These are phyloP conservation scores for Neomorphus geoffroyi DNA, from an alignment of 2,797 vertebrate genomes.

Conservation along the genomic window DNA sequence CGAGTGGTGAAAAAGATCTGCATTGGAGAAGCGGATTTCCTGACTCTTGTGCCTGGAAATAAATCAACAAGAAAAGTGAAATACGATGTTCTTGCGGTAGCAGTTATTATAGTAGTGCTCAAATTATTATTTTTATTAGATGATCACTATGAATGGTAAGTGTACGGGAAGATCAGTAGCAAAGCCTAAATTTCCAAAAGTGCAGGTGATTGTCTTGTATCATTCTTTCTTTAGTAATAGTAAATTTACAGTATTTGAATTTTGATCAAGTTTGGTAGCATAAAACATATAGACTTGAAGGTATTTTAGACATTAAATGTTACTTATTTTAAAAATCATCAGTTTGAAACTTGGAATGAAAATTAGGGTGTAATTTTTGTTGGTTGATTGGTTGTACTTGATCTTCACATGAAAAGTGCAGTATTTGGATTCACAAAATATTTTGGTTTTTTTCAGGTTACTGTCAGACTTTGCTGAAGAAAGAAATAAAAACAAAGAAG, in stretches of 20 bases:
- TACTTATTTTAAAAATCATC: not conserved
- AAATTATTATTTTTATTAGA: conserved; percentile 90
- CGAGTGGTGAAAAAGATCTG: conserved; percentile 75
- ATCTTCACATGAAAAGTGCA: not conserved
- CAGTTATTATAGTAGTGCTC: conserved; percentile 85
- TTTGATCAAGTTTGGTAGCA: not conserved
- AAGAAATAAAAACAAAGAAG: conserved; percentile 71
- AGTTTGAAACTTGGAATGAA: not conserved
- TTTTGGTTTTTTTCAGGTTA: conserved; percentile 63
- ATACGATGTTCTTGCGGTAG: conserved; percentile 86
- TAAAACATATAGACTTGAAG: not conserved
- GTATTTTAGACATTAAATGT: not conserved
- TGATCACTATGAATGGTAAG: conserved; percentile 88
- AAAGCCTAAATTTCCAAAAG: not conserved
- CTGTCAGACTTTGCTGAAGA: conserved; percentile 69
- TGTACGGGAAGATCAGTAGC: not conserved
- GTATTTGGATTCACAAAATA: not conserved
- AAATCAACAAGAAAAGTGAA: conserved; percentile 65
- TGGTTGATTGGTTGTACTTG: not conserved
- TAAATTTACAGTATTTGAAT: not conserved
- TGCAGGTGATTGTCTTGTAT: not conserved
- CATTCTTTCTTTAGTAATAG: not conserved
- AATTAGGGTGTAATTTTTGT: not conserved
- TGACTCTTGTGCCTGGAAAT: conserved; percentile 76
- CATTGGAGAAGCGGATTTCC: conserved; percentile 67